Evolutionary conservation across 2,113 vertebrate genomes (phyloP).

Genomic region (Entosphenus tridentatus): DNA sequence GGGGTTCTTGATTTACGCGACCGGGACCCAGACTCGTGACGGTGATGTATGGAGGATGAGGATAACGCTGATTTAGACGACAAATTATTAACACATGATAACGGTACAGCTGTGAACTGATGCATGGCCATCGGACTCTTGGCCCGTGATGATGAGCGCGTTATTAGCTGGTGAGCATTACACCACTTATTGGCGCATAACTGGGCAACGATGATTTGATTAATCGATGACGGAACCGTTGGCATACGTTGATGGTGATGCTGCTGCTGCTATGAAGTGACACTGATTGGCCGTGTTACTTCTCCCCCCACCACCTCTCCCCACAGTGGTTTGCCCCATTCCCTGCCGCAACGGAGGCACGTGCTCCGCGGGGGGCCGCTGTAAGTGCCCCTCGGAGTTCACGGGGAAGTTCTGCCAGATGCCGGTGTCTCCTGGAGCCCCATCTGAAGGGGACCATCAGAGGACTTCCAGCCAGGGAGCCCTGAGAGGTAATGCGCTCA

Average conservation of each 20-base stretch:
- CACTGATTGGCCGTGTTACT: background rate
- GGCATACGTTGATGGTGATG: background rate
- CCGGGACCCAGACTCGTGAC: no score
- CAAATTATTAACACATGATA: no score
- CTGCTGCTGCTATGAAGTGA: no score
- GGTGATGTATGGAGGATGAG: no score
- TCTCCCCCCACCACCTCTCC: background rate
- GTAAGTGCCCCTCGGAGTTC: slow-evolving; percentile 53
- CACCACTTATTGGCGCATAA: background rate
- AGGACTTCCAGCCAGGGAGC: no score
- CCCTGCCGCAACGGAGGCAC: slow-evolving; percentile 73
- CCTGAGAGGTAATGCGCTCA: no score
- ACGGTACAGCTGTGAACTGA: no score
- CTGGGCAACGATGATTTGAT: background rate
- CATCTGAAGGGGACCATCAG: no score
- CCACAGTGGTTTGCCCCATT: slow-evolving; percentile 56
- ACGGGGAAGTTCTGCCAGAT: slow-evolving; percentile 61
- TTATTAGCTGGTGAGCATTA: slow-evolving; percentile 5
- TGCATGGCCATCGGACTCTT: no score
- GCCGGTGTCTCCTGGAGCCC: slow-evolving; percentile 15
- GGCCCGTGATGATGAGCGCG: slow-evolving; percentile 8
- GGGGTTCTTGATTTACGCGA: no score
- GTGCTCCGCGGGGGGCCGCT: slow-evolving; percentile 54
- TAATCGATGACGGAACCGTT: no score
- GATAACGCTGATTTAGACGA: no score